Evolutionary conservation across 2,797 vertebrate genomes (phyloP), one percentile per base, ranked within the genome.

Genomic region (Loriculus beryllinus): DNA sequence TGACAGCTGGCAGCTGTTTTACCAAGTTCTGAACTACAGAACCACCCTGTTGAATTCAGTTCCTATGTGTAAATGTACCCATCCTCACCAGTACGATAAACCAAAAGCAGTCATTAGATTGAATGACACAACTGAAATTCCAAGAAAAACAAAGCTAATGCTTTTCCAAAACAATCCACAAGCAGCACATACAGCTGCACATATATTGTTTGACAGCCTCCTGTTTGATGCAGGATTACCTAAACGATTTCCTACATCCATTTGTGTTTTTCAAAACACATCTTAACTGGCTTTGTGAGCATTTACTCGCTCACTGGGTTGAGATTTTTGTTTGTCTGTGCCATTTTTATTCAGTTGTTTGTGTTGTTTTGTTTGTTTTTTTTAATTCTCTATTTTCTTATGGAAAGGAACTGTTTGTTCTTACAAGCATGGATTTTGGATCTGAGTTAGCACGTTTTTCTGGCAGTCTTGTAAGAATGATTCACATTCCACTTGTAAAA

Each of bases 341-440:
- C 14, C 22, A 65, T 77, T 47, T 77, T 52, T 54, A 45, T 57
- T 57, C 54, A 82, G 65, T 28, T 77, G n/a, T 29, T 71, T 67
- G 42, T 20, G 26, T n/a, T 52, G 54, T 86, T 71, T 35, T 17
- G 39, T 65, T 4, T 33, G 0, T 6, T 6, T 33, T 31, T 31
- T 9, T 59, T 35, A 57, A 35, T 35, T 57, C 54, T 25, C 54
- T 14, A 68, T 69, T 80, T 75, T 40, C 47, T 28, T 52, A 31
- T 70, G 33, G 29, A 80, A 79, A 87, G 37, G 67, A 87, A 87
- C 89, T 92, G 71, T 87, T 91, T 96, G 90, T 78, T 94, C 86
- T 89, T 11, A 3, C 23, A 51, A 92, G 72, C 69, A 74, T 95
- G 92, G 84, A 85, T 81, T 95, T 89, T 94, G 91, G 84, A 91